Evolutionary conservation across 64 coral and sea anemone genomes (phyloP), one percentile per base, ranked within the genome.

Genomic region (Orbicella faveolata): DNA sequence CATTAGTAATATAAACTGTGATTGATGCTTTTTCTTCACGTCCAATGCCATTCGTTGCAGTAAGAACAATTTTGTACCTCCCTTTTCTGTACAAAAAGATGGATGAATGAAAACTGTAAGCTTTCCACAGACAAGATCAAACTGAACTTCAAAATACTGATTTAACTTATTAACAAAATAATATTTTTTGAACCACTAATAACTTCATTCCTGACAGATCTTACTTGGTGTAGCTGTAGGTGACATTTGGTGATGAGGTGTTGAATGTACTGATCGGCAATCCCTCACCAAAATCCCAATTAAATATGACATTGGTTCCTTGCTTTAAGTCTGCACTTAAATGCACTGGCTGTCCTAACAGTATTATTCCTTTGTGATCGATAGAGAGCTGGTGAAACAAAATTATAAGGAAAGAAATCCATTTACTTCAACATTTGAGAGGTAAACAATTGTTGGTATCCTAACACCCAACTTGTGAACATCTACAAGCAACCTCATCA

Each of bases 261-360:
- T 73, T 91, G 11, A 91, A 1, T 2, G n/a, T 69, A 77, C 36
- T 81, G 2, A 2, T 37, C 1, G 21, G 9, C 10, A 35, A 85
- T 65, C 89, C 89, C 65, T 84, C 89, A 23, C 69, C 80, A 77
- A 91, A 91, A 21, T 91, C 57, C 89, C 89, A 91, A 55, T 48
- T 34, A 64, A 66, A 57, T 14, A 34, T 91, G 1, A 91, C 73
- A 91, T 91, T 84, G 25, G 79, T 77, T 34, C 89, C 89, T 30
- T 0, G 25, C 14, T 19, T 10, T 39, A 80, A 52, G 14, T 63
- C 18, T 61, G 88, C 88, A n/a, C 23, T 25, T 17, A 81, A 75
- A 21, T 74, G 51, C 2, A 44, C 36, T 20, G 20, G 19, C 55
- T 81, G 53, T 13, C 57, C 78, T 62, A 19, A 30, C 36, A 67